phyloP scores from a whole-genome alignment of 2,113 vertebrate genomes.

The Chrysemys picta region DNA sequence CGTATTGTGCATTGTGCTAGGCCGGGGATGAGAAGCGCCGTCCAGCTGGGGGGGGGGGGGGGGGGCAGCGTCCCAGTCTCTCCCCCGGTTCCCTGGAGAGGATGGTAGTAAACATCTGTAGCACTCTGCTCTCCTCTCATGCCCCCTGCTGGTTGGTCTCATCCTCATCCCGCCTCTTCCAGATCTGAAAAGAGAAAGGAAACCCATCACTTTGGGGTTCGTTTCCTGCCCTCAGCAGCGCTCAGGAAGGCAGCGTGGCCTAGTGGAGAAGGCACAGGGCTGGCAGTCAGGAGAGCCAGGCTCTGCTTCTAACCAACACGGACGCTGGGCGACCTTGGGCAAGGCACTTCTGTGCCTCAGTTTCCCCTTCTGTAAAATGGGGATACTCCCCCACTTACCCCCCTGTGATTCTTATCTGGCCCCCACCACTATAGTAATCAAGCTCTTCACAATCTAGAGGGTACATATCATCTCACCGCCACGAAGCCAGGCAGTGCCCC shows the following conservation, averaged over 20 bases:
- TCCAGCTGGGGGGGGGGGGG: background rate
- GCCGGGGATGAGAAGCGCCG: background rate
- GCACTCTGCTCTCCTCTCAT: conserved; percentile 59
- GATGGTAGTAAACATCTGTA: no score
- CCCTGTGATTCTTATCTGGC: background rate
- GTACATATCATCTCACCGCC: no score
- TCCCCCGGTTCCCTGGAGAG: background rate
- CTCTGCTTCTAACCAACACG: background rate
- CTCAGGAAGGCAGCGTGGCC: background rate
- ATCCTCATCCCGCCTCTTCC: conserved; percentile 89
- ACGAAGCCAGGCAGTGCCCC: no score
- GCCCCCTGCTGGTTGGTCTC: conserved; percentile 87
- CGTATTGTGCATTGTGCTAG: no score
- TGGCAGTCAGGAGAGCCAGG: no score
- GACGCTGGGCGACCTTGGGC: background rate
- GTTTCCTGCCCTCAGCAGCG: no score
- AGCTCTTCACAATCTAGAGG: no score
- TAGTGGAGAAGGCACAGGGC: no score
- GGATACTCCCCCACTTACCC: background rate
- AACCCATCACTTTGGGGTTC: background rate
- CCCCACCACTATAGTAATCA: no score
- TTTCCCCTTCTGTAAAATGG: background rate
- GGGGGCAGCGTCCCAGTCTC: no score
- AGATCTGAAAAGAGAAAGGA: conserved; percentile 84
- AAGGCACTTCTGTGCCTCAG: background rate